phyloP scores from a whole-genome alignment of 2,797 vertebrate genomes.

The Huso huso region DNA sequence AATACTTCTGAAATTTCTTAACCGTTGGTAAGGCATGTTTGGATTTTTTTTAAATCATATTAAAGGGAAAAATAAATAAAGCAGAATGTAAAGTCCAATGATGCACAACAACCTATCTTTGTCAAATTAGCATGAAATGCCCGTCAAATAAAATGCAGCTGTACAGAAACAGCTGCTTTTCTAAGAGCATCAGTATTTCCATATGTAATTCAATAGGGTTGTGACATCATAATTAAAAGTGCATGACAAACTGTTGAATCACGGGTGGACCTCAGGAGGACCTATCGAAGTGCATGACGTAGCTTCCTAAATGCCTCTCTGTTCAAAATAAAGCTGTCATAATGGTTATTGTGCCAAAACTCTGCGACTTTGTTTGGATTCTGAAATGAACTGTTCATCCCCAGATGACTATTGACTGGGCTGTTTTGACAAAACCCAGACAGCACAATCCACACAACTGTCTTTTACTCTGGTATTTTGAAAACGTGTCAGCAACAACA shows the following conservation, averaged over 20 bases:
- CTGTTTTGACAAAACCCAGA: constrained; percentile 22
- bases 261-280: background rate
- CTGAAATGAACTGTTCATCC: background rate
- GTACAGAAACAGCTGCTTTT: constrained; percentile 3
- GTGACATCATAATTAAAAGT: background rate
- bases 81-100: background rate
- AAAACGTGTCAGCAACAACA: constrained; percentile 42
- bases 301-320: too few species aligned
- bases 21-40: too few species aligned
- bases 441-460: constrained; percentile 32
- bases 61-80: too few species aligned
- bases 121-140: background rate
- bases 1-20: too few species aligned
- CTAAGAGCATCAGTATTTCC: constrained; percentile 4
- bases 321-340: too few species aligned
- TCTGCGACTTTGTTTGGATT: too few species aligned
- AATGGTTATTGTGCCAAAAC: too few species aligned
- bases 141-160: constrained; percentile 5
- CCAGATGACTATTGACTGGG: background rate
- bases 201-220: background rate
- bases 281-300: too few species aligned
- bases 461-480: constrained; percentile 36
- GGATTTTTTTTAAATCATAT: too few species aligned
- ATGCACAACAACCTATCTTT: background rate
- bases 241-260: background rate